Evolutionary conservation across 2,888 invertebrate genomes (phyloP), one percentile per base, ranked within the genome.

Genomic region (Pelosia muscerda): DNA sequence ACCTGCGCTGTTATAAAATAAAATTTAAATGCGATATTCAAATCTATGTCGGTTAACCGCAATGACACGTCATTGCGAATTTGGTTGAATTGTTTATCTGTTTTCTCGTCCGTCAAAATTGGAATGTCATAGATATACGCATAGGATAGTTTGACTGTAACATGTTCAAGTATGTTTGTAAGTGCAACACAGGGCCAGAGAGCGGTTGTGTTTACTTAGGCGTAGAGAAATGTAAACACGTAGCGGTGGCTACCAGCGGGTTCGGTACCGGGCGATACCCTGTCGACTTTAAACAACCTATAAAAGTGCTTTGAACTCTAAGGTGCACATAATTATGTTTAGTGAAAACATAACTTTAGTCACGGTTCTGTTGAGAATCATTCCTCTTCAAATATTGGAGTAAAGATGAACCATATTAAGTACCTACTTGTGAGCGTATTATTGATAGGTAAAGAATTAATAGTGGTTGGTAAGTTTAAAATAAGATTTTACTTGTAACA

Each of bases 191-290:
- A 78, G 82, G 81, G 8, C 79, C 78, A 77, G 79, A 64, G 73
- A 69, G 75, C 62, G 75, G 72, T 65, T 22, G 60, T 91, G 91
- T 92, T 92, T 91, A 86, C 84, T 86, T 89, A 89, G 87, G 89
- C 87, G 82, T 84, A 83, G 83, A 83, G 83, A 77, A 87, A 82
- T 81, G 87, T 88, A 90, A 90, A 91, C 88, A 90, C 59, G 63
- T 38, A 31, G 53, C 62, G 65, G 67, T 68, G 72, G 71, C 68
- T 72, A 75, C 81, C 84, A 82, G 78, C 77, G 73, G 72, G 84
- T 87, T 77, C 69, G 77, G 80, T 75, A 65, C 74, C 66, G 67
- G 74, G 58, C 80, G 72, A 72, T 78, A 73, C 71, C 70, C 71
- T 72, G 74, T 68, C 70, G 75, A 76, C 81, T 78, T 78, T 78